Base-by-base conservation (phyloP, 2,888 invertebrate species). In the Drosophila prolongata region DNA sequence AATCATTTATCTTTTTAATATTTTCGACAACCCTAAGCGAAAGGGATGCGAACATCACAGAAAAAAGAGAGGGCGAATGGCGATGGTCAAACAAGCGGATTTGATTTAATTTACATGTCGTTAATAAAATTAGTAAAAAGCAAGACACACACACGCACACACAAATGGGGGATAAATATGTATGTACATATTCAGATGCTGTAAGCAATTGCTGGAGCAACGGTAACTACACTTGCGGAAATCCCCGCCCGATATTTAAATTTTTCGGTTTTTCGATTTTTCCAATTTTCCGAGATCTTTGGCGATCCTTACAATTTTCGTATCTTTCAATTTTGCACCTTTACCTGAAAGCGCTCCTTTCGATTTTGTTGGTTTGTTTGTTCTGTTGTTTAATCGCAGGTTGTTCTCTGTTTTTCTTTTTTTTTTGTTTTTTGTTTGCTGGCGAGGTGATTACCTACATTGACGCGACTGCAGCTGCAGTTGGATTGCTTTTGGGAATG, bases 101-200 rank as follows among this genome's bases (percentile, higher is more conserved):
- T 83, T 83, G 70, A 87, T 83, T 88, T 83, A 86, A 83, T 83
- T 86, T 88, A 85, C 82, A 87, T 79, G 70, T 85, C 82, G 86
- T 88, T 88, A 88, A 83, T 88, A 76, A 88, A 82, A 86, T 83
- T 88, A 83, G 83, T 75, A 70, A 62, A 66, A 76, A 56, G 69
- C 70, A 58, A 74, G 52, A 38, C 16, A 44, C 49, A 49, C 30
- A 43, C 57, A 64, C 27, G 53, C 55, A 49, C 37, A 55, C 38
- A 47, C 30, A 58, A 13, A 50, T 16, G 35, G 49, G 13, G 35
- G 27, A 30, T 40, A 34, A 13, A 16, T 16, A 53, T 8, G 13
- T 1, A 53, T n/a, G n/a, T 13, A 16, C 6, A 6, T 6, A 44
- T 24, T 4, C 14, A n/a, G 6, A 49, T 35, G 49, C 49, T 49